Conservation (phyloP, 2,113 vertebrate genomes). For the Mus pahari region DNA sequence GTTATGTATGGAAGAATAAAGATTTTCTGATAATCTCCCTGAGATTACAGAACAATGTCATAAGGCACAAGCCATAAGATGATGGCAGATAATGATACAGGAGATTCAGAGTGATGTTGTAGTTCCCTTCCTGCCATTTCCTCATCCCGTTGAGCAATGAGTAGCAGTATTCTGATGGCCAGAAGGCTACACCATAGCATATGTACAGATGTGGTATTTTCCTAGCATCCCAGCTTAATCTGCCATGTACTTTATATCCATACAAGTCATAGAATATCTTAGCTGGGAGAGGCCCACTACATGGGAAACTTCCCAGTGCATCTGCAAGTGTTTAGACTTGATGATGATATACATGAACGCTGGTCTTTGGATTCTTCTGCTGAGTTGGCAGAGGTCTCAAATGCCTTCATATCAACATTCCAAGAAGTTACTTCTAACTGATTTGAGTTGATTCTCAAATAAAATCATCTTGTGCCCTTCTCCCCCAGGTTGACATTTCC, state of each 20-base stretch:
- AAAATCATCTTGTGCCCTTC: background rate
- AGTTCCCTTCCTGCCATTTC: background rate
- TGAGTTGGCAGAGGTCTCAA: background rate
- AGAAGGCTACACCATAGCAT: background rate
- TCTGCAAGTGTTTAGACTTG: background rate
- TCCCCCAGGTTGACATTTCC: background rate
- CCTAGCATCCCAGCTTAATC: background rate
- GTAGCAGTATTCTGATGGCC: background rate
- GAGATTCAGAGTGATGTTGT: background rate
- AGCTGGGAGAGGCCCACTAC: background rate
- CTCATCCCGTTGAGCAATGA: background rate
- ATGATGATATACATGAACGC: background rate
- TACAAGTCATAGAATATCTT: background rate
- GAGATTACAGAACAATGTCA: background rate
- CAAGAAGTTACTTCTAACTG: background rate
- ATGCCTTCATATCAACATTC: background rate
- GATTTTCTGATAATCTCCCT: background rate
- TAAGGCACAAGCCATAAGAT: background rate
- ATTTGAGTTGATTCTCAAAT: constrained; percentile 24
- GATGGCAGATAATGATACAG: background rate
- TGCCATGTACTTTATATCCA: background rate
- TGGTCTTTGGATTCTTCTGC: background rate
- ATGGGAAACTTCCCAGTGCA: background rate
- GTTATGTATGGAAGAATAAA: background rate
- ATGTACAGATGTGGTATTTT: background rate